phyloP scores from a whole-genome alignment of 2,888 invertebrate genomes.

The Xestobium rufovillosum region DNA sequence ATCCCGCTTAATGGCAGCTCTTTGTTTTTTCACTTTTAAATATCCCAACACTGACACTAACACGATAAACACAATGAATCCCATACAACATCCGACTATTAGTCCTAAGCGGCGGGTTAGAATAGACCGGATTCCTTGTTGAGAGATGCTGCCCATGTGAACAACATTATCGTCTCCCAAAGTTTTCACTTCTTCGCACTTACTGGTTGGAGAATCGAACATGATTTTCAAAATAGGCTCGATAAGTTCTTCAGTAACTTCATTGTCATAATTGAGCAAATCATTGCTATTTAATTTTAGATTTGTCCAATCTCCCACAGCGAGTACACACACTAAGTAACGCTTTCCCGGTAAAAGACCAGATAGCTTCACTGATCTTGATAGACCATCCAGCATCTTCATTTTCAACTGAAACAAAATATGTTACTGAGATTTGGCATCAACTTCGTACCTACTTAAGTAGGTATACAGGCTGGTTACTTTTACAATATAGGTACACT shows the following conservation, averaged over 20 bases:
- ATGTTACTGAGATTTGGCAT: too few species aligned
- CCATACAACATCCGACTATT: slow-evolving; percentile 80
- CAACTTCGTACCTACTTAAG: too few species aligned
- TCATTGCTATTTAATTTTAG: slow-evolving; percentile 40
- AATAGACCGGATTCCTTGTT: slow-evolving; percentile 57
- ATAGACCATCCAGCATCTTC: slow-evolving; percentile 63
- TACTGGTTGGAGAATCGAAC: slow-evolving; percentile 64
- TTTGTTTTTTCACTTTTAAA: slow-evolving; percentile 76
- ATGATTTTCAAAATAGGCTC: slow-evolving; percentile 50
- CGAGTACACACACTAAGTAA: slow-evolving; percentile 81
- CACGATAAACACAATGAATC: slow-evolving; percentile 76
- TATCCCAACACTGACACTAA: slow-evolving; percentile 78
- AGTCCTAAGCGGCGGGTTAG: slow-evolving; percentile 74
- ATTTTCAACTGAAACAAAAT: slow-evolving; percentile 59
- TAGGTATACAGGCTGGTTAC: too few species aligned
- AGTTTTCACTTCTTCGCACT: slow-evolving; percentile 70
- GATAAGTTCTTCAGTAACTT: slow-evolving; percentile 48
- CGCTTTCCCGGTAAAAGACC: slow-evolving; percentile 71
- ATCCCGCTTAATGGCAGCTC: slow-evolving; percentile 65
- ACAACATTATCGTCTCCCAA: slow-evolving; percentile 62
- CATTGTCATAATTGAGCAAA: slow-evolving; percentile 45
- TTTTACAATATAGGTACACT: too few species aligned
- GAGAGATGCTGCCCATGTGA: slow-evolving; percentile 47
- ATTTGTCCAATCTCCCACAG: slow-evolving; percentile 68
- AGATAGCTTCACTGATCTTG: slow-evolving; percentile 65